Base-by-base conservation (phyloP, 2,797 vertebrate genomes). In the Triplophysa bombifrons region DNA sequence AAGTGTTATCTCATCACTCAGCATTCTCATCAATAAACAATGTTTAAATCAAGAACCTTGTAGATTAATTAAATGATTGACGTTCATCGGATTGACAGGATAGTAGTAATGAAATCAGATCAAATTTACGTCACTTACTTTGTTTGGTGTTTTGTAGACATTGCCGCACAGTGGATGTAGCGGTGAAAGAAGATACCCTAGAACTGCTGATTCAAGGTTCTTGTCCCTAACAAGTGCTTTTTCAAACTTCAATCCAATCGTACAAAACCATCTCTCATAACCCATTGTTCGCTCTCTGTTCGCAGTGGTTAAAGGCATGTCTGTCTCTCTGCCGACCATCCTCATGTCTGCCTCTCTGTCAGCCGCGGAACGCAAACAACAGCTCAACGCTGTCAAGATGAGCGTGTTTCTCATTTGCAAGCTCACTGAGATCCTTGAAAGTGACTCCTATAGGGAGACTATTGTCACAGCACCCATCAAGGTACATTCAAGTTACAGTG, bases 351-450 rank as follows among this genome's bases (percentile, higher is more conserved):
- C 90, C 56, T 72, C 90, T 0, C 67, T 95, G 77, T 92, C 93
- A 20, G 71, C 83, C 0, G 83, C 88, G 2, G 94, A 96, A 74
- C 93, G 95, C 2, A 86, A 90, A 38, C 91, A 94, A 80, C 95
- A 98, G 34, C 94, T 96, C 1, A 98, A 94, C 1, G 91, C 94
- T 0, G 94, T 99, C 7, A 99, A 98, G 89, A 99, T 99, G 98
- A 96, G 94, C 9, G 94, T 97, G 68, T 99, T 96, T 80, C 86
- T 96, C 72, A 93, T 99, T 55, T 91, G 94, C 83, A 95, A 96
- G 83, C 91, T 99, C 46, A 80, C 94, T 56, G 95, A 97, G 68
- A 91, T 86, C 22, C 94, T 99, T 69, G 97, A 98, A 90, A 93
- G 89, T 8, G 92, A 95, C 79, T 91, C 89, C 2, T 92, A 83